phyloP scores from a whole-genome alignment of 2,888 invertebrate species.

The Peribatodes rhomboidaria region DNA sequence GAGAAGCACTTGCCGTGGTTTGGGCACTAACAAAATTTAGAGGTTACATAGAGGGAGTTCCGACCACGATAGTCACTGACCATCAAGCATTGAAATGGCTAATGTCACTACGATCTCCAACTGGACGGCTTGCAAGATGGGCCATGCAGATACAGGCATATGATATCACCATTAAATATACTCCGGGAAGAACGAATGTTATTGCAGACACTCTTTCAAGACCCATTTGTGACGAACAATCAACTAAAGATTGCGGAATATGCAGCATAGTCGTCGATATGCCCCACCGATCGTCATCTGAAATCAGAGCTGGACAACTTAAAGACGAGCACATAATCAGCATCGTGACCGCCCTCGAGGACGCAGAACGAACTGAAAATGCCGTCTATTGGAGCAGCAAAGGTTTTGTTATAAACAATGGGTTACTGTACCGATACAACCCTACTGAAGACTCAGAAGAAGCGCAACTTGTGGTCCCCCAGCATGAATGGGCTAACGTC shows the following conservation, averaged over 20 bases:
- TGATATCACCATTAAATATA: slow-evolving; percentile 61
- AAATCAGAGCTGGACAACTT: slow-evolving; percentile 41
- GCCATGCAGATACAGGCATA: slow-evolving; percentile 62
- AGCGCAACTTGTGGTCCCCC: slow-evolving; percentile 48
- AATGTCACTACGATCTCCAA: slow-evolving; percentile 58
- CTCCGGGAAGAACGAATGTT: slow-evolving; percentile 59
- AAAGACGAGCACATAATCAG: slow-evolving; percentile 37
- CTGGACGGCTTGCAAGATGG: slow-evolving; percentile 71
- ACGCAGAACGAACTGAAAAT: slow-evolving; percentile 37
- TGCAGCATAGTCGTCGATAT: slow-evolving; percentile 36
- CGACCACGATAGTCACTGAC: slow-evolving; percentile 65
- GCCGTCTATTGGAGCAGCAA: slow-evolving; percentile 47
- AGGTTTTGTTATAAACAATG: slow-evolving; percentile 49
- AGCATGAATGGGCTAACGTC: slow-evolving; percentile 43
- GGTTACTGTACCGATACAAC: slow-evolving; percentile 46
- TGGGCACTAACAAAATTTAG: slow-evolving; percentile 42
- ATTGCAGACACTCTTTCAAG: slow-evolving; percentile 66
- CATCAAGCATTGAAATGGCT: slow-evolving; percentile 70
- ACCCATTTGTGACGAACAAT: slow-evolving; percentile 39
- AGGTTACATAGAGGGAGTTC: slow-evolving; percentile 54
- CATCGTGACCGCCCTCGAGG: slow-evolving; percentile 36
- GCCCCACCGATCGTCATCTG: slow-evolving; percentile 25
- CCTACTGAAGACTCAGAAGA: slow-evolving; percentile 40
- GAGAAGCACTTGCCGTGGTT: slow-evolving; percentile 30
- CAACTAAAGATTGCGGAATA: slow-evolving; percentile 14